These are phyloP conservation scores for Orthonevra nobilis DNA, from an alignment of 2,888 invertebrate genomes.

Conservation along the genomic window DNA sequence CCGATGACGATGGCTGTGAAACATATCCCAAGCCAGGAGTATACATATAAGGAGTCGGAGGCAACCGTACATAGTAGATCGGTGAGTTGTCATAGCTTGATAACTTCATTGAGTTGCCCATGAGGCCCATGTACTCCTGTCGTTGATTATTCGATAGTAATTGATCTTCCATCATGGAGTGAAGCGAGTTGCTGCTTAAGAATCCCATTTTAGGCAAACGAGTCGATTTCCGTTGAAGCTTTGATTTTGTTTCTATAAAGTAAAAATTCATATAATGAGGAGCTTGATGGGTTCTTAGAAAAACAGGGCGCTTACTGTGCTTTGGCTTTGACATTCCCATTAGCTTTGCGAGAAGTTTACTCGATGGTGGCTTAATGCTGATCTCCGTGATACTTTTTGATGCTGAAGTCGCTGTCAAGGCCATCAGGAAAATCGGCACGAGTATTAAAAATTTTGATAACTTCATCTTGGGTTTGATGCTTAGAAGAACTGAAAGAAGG, in stretches of 20 bases:
- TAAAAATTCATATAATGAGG: too few species aligned
- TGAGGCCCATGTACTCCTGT: slow-evolving; percentile 33
- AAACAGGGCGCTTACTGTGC: slow-evolving; percentile 18
- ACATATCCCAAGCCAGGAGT: slow-evolving; percentile 87
- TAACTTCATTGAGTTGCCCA: slow-evolving; percentile 57
- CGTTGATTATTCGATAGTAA: slow-evolving; percentile 14
- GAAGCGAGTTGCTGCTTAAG: slow-evolving; percentile 9
- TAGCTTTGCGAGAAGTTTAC: slow-evolving; percentile 47
- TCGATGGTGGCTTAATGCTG: slow-evolving; percentile 35
- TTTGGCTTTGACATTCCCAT: slow-evolving; percentile 56
- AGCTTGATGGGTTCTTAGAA: too few species aligned
- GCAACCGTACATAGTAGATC: slow-evolving; percentile 91
- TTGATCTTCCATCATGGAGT: slow-evolving; percentile 33
- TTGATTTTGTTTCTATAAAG: slow-evolving; percentile 36
- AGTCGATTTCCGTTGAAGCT: slow-evolving; percentile 27
- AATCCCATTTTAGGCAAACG: slow-evolving; percentile 56
- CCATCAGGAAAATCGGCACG: slow-evolving; percentile 42
- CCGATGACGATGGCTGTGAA: slow-evolving; percentile 81
- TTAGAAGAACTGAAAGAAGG: background rate
- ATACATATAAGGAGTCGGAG: slow-evolving; percentile 92
- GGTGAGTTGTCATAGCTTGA: slow-evolving; percentile 86
- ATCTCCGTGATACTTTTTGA: slow-evolving; percentile 32
- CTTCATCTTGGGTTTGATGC: slow-evolving; percentile 16
- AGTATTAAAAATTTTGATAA: slow-evolving; percentile 28
- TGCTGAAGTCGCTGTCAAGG: slow-evolving; percentile 6